phyloP scores from a whole-genome alignment of 1,140 invertebrate species.

The Papilio glaucus region DNA sequence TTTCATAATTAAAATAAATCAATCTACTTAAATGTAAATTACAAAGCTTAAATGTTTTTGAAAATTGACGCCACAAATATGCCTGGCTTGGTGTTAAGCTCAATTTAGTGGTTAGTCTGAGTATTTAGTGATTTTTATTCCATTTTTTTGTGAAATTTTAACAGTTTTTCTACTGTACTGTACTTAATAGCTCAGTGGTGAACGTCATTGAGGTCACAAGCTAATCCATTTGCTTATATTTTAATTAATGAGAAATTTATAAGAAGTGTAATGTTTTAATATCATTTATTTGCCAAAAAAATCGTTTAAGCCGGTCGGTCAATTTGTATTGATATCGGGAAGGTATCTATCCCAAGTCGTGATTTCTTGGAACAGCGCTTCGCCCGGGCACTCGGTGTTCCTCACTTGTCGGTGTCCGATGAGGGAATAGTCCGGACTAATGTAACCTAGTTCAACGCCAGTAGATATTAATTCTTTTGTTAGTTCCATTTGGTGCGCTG shows the following conservation, averaged over 20 bases:
- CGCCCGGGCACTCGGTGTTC: conserved; percentile 12
- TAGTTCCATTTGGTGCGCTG: background rate
- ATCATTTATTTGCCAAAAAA: background rate
- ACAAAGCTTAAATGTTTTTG: too few species aligned
- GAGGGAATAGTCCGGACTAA: background rate
- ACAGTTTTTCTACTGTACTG: too few species aligned
- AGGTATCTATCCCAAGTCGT: conserved; percentile 23
- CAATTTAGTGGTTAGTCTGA: too few species aligned
- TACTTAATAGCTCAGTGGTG: too few species aligned
- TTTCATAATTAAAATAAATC: too few species aligned
- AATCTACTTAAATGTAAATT: too few species aligned
- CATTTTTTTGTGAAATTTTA: too few species aligned
- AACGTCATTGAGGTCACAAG: too few species aligned
- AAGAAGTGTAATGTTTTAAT: background rate
- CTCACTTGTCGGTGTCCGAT: conserved; percentile 24
- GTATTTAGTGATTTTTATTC: too few species aligned
- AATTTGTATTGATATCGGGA: background rate
- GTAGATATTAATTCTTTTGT: background rate
- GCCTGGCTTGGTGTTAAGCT: too few species aligned
- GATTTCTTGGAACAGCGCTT: conserved; percentile 22
- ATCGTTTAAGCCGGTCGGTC: background rate
- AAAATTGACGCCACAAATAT: too few species aligned
- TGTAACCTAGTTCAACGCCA: conserved; percentile 11
- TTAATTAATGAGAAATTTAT: background rate
- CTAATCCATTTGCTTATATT: background rate